Conservation (phyloP, 2,888 invertebrate genomes). For the Athalia cordata region DNA sequence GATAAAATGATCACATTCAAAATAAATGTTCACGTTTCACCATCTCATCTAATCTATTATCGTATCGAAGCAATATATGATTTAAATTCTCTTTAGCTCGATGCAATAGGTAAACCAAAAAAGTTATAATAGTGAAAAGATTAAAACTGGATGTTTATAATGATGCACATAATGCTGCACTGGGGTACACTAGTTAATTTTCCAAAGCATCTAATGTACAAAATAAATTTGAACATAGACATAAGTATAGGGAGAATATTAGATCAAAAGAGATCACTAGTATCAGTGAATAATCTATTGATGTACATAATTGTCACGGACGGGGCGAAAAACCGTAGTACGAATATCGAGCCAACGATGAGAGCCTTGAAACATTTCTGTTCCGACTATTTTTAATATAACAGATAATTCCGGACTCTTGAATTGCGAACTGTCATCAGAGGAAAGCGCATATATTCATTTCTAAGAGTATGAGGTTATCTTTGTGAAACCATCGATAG, state of each 20-base stretch:
- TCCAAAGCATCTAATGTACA: neutral
- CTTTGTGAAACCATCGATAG: conserved; percentile 4
- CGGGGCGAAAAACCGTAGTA: neutral
- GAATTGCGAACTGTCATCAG: conserved; percentile 27
- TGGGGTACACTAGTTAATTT: neutral
- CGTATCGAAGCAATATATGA: too few relatives aligned
- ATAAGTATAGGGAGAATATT: neutral
- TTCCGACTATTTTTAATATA: conserved; percentile 28
- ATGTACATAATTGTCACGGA: neutral
- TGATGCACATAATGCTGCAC: too few relatives aligned
- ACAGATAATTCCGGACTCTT: conserved; percentile 17
- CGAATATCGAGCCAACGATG: neutral
- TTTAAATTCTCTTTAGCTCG: too few relatives aligned
- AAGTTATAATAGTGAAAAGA: too few relatives aligned
- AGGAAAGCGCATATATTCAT: neutral
- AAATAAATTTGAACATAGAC: neutral
- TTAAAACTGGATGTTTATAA: too few relatives aligned
- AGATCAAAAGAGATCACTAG: neutral
- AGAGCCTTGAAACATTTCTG: conserved; percentile 7
- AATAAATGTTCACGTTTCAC: too few relatives aligned
- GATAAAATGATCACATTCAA: too few relatives aligned
- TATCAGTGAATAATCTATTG: neutral
- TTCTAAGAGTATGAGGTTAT: conserved; percentile 14
- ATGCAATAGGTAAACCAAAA: too few relatives aligned
- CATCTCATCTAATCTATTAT: too few relatives aligned